Conservation (phyloP, 2,888 invertebrate species). For the Ametastegia equiseti region DNA sequence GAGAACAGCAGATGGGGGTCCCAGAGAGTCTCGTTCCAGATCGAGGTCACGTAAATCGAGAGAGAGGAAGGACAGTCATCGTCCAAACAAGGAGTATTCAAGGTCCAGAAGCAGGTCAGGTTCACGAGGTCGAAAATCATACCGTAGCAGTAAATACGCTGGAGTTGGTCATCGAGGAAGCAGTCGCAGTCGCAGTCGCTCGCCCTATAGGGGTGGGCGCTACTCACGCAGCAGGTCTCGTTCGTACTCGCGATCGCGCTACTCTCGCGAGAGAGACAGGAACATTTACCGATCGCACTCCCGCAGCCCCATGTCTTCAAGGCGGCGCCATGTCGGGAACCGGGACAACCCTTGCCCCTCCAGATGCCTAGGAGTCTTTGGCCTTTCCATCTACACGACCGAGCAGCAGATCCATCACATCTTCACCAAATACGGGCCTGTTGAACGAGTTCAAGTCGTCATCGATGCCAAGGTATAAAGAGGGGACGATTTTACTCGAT, state of each 20-base stretch:
- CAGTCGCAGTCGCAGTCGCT: constrained; percentile 80
- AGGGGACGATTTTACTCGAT: constrained; percentile 43
- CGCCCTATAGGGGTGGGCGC: constrained; percentile 79
- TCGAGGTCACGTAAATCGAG: constrained; percentile 73
- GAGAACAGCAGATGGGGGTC: constrained; percentile 64
- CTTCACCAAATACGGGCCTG: constrained; percentile 94
- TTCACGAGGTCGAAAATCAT: constrained; percentile 73
- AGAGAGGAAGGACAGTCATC: constrained; percentile 71
- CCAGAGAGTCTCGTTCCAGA: constrained; percentile 71
- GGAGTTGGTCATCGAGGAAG: constrained; percentile 67
- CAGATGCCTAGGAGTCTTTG: constrained; percentile 96
- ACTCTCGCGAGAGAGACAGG: constrained; percentile 80
- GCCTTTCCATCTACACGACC: constrained; percentile 94
- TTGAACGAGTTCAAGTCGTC: constrained; percentile 95
- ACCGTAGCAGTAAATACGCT: constrained; percentile 66
- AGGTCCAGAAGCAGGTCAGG: constrained; percentile 73
- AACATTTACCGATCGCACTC: constrained; percentile 83
- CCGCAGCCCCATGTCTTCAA: constrained; percentile 89
- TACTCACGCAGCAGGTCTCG: constrained; percentile 83
- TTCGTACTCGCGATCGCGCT: constrained; percentile 77
- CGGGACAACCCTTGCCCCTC: constrained; percentile 93
- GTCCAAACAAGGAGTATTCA: constrained; percentile 73
- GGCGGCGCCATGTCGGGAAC: constrained; percentile 87
- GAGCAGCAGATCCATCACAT: constrained; percentile 95
- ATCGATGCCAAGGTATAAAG: constrained; percentile 94